Base-by-base conservation (phyloP, 2,888 invertebrate genomes). In the Ptychoptera contaminata region DNA sequence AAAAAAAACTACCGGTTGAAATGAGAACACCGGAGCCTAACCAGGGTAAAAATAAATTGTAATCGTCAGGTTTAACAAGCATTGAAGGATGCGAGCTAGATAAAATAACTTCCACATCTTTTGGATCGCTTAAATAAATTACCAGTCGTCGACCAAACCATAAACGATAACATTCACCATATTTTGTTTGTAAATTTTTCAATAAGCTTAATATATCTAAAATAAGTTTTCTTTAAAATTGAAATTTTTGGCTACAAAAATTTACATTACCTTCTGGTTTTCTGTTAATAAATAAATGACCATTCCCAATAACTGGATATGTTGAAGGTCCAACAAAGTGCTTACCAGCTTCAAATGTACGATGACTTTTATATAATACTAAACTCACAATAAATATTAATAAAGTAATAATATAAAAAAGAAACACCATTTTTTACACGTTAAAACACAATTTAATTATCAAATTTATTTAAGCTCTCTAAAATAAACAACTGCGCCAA, bases 21-120 rank as follows among this genome's bases (percentile, higher is more conserved):
- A 73, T 69, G 0, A 77, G 64, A 0, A 77, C 64, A 1, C 77
- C 76, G 44, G 71, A 65, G 9, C 70, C 67, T 1, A 73, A 58
- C 74, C 74, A 74, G 0, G 68, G 63, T 29, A 58, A 57, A 10
- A 74, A 43, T 2, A 61, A 62, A 2, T 59, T 55, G 51, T 74
- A 75, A 1, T 71, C 68, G 23, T 54, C 58, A 1, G 71, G 69
- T 58, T 79, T 79, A 37, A 72, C 71, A 32, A 72, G 67, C 35
- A 67, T 44, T 44, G 23, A 23, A 3, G 23, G 23, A 23, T 54
- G 54, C 2, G 16, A 12, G 34, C 42, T 42, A 35, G 52, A 48
- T 1, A 63, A 54, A 40, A 63, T 36, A 1, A 50, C 48, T 11
- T 62, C 60, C 7, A 58, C 54, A 39, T 56, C 51, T 3, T 53